Base-by-base conservation (phyloP, 2,888 invertebrate genomes). In the Epirrita christyi region DNA sequence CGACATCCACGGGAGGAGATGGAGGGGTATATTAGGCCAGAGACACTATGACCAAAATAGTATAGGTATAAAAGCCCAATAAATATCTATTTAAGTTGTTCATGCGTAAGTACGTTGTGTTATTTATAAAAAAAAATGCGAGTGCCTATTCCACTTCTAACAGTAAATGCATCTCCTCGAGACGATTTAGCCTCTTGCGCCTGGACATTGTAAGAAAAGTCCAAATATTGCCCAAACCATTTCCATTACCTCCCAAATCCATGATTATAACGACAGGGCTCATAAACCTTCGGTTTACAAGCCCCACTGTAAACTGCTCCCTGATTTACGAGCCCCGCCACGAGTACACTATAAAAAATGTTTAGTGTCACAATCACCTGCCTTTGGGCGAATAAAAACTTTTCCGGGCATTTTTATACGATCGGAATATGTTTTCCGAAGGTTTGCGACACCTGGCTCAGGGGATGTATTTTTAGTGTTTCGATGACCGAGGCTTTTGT, bases 311-410 rank as follows among this genome's bases (percentile, higher is more conserved):
- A 83, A 81, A 82, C 78, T 81, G 59, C 71, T 59, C 67, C 69
- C 67, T 83, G 82, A 84, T 84, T 85, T 81, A 85, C 78, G 76
- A 70, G 49, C 64, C 41, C 50, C 66, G 67, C 65, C 67, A 61
- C 68, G 73, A 75, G 70, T 67, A 66, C 68, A 73, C 76, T 78
- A 77, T 81, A 79, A 83, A 81, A 82, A 84, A 77, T 79, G 77
- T 83, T 84, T 78, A 78, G 76, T 74, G 75, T 78, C 73, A 75
- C 72, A 71, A 77, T 77, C 76, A 76, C 73, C 72, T 77, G 76
- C 57, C 64, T 67, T 63, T 63, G 60, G 61, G 53, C 51, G 63
- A 68, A 72, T 63, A 60, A 68, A 61, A 67, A 68, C 59, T 63
- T 61, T 56, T 38, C 61, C 52, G 48, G 59, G 45, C 14, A 57